These are phyloP conservation scores for Phoxinus phoxinus DNA, from an alignment of 2,113 vertebrate genomes.

Conservation along the genomic window DNA sequence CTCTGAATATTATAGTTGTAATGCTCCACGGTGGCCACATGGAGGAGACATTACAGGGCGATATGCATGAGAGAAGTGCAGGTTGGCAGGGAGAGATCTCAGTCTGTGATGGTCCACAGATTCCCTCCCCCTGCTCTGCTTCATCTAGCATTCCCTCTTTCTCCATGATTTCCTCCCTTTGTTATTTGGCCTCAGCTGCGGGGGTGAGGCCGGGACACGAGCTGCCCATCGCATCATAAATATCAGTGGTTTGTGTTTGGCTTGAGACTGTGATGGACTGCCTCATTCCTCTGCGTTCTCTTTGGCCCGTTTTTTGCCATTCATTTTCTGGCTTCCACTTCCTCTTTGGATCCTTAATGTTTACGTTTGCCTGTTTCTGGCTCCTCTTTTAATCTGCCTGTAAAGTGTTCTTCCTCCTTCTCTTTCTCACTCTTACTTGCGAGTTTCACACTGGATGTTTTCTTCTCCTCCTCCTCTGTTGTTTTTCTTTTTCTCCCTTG, in stretches of 20 bases:
- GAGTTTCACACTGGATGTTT: background rate
- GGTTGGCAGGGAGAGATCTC: background rate
- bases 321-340: background rate
- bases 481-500: background rate
- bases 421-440: background rate
- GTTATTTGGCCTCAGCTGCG: conserved; percentile 30
- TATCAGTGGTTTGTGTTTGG: conserved; percentile 51
- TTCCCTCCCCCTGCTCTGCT: conserved; percentile 27
- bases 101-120: background rate
- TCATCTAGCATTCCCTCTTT: conserved; percentile 9
- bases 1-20: background rate
- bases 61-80: background rate
- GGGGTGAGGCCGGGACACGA: conserved; percentile 19
- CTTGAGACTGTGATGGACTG: conserved; percentile 54
- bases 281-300: conserved; percentile 16
- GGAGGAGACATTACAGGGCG: conserved; percentile 13
- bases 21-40: conserved; percentile 8
- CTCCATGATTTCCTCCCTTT: conserved; percentile 19
- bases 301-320: background rate
- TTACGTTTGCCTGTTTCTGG: background rate
- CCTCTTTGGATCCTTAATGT: background rate
- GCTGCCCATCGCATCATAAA: conserved; percentile 44
- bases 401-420: conserved; percentile 34
- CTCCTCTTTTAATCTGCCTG: background rate
- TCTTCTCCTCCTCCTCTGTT: conserved; percentile 49